Evolutionary conservation across 2,888 invertebrate genomes (phyloP).

Genomic region (Himalopsyche japonica): DNA sequence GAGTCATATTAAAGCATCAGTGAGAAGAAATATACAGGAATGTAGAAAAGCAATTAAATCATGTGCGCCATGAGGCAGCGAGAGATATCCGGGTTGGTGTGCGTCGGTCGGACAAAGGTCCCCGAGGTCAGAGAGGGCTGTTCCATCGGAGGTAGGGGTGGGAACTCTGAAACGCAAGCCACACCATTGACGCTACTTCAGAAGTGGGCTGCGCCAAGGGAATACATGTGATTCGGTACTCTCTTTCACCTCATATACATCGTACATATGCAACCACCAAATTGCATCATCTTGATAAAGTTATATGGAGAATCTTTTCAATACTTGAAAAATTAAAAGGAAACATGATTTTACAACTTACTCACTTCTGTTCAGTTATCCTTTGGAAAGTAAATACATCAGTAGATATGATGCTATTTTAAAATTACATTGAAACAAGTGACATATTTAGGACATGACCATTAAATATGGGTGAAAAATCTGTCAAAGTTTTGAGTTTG

Average conservation of each 20-base stretch:
- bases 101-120: slow-evolving; percentile 57
- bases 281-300: background rate
- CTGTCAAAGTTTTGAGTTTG: too few relatives aligned
- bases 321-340: too few relatives aligned
- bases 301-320: too few relatives aligned
- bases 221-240: background rate
- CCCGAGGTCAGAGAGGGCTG: slow-evolving; percentile 47
- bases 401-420: too few relatives aligned
- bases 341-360: background rate
- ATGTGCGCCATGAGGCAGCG: slow-evolving; percentile 68
- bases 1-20: slow-evolving; percentile 49
- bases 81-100: slow-evolving; percentile 66
- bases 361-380: background rate
- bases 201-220: background rate
- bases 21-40: slow-evolving; percentile 46
- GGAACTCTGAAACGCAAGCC: slow-evolving; percentile 62
- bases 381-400: background rate
- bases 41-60: slow-evolving; percentile 51
- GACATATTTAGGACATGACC: too few relatives aligned
- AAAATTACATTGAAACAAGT: too few relatives aligned
- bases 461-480: too few relatives aligned
- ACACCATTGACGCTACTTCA: background rate
- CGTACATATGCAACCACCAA: background rate
- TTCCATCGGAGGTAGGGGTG: slow-evolving; percentile 55
- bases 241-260: background rate